These are phyloP conservation scores for Peromyscus maniculatus DNA, from an alignment of 2,113 vertebrate genomes.

Conservation along the genomic window DNA sequence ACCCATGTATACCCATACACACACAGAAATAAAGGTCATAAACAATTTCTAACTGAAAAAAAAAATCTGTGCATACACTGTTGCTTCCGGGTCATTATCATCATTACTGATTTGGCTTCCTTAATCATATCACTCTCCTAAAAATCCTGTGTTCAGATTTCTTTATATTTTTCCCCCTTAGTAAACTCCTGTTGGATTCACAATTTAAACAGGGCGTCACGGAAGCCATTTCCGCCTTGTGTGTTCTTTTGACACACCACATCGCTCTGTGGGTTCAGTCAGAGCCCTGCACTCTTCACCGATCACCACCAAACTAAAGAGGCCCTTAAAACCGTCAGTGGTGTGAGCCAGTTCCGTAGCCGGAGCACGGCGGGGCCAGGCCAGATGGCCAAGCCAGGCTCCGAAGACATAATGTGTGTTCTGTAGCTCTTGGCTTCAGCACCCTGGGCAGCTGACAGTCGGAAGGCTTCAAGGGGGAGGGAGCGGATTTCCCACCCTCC, in stretches of 20 bases:
- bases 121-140: conserved; percentile 14
- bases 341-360: conserved; percentile 58
- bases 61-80: conserved; percentile 15
- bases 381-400: conserved; percentile 76
- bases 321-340: conserved; percentile 76
- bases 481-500: conserved; percentile 30
- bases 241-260: conserved; percentile 68
- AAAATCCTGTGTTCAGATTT: conserved; percentile 32
- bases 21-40: background rate
- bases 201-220: conserved; percentile 55
- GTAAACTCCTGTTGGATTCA: conserved; percentile 6
- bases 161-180: background rate
- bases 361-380: conserved; percentile 9
- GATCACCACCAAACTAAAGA: conserved; percentile 79
- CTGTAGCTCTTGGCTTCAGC: conserved; percentile 75
- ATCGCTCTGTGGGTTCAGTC: conserved; percentile 62
- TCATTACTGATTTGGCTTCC: conserved; percentile 35
- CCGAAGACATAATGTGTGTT: conserved; percentile 57
- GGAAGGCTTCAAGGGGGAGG: background rate
- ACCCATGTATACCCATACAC: too few relatives aligned
- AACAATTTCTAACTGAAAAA: background rate
- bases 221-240: conserved; percentile 45
- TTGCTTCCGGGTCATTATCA: background rate
- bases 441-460: conserved; percentile 58
- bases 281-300: conserved; percentile 67